Evolutionary conservation across 2,888 invertebrate genomes (phyloP).

Genomic region (Portevinia maculata): DNA sequence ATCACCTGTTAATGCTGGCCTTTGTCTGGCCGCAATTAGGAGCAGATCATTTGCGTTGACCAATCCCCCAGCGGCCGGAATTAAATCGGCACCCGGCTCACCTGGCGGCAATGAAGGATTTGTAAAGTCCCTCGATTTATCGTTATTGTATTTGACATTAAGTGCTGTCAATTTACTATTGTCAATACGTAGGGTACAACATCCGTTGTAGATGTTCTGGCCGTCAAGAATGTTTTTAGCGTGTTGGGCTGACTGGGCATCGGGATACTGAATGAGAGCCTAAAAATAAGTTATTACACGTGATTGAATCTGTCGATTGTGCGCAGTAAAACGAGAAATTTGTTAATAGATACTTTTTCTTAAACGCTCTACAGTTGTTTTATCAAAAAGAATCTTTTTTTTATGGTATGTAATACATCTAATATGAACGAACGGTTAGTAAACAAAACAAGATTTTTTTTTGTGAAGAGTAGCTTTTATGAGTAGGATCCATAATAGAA

Average conservation of each 20-base stretch:
- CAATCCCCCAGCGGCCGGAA: constrained; percentile 84
- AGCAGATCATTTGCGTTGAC: constrained; percentile 85
- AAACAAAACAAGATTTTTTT: no score
- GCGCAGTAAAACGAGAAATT: no score
- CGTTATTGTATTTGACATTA: constrained; percentile 99
- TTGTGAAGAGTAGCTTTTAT: no score
- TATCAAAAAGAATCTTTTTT: no score
- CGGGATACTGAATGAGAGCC: constrained; percentile 99
- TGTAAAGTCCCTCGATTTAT: constrained; percentile 99
- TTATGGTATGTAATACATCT: no score
- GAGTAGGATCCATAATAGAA: no score
- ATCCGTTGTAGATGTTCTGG: constrained; percentile 99
- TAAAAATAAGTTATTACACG: constrained; percentile 85
- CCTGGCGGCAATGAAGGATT: constrained; percentile 98
- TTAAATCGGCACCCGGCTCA: constrained; percentile 87
- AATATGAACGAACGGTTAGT: no score
- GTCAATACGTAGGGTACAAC: constrained; percentile 99
- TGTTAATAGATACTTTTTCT: no score
- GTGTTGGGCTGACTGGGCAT: constrained; percentile 97
- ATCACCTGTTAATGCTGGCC: constrained; percentile 83
- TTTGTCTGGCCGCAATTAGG: constrained; percentile 82
- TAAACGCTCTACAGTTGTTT: no score
- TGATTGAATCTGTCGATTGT: no score
- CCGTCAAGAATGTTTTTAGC: constrained; percentile 98
- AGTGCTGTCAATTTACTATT: constrained; percentile 99